Evolutionary conservation across 2,888 invertebrate genomes (phyloP).

Genomic region (Cantharis flavilabris): DNA sequence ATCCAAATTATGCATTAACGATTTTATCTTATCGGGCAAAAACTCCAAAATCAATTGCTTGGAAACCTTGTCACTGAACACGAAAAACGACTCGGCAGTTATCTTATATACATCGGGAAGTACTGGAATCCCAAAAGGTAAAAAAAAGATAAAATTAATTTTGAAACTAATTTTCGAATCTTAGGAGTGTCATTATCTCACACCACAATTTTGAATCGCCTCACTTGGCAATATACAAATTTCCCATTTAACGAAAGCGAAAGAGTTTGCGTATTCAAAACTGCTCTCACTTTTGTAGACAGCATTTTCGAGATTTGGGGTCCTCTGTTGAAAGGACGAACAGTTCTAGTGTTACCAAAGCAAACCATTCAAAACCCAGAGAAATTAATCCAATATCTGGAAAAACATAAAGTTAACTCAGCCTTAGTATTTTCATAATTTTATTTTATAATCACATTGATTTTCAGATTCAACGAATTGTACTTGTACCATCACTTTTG

Average conservation of each 20-base stretch:
- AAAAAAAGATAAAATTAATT: conserved; percentile 47
- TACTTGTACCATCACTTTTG: conserved; percentile 82
- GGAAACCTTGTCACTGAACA: conserved; percentile 70
- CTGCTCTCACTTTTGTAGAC: conserved; percentile 83
- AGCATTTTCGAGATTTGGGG: conserved; percentile 83
- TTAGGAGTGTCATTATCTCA: conserved; percentile 81
- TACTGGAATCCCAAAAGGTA: conserved; percentile 86
- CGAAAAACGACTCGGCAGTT: conserved; percentile 69
- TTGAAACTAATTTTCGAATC: not conserved
- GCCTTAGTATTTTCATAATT: not conserved
- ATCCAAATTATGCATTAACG: conserved; percentile 54
- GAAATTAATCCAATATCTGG: conserved; percentile 53
- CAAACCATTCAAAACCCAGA: conserved; percentile 73
- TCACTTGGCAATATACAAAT: conserved; percentile 79
- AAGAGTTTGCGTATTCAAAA: conserved; percentile 76
- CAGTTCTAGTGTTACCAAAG: conserved; percentile 70
- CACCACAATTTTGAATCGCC: conserved; percentile 74
- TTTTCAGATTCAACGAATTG: conserved; percentile 73
- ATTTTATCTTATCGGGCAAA: conserved; percentile 67
- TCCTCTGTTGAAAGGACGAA: conserved; percentile 68
- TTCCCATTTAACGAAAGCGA: conserved; percentile 71
- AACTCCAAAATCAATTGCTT: conserved; percentile 64
- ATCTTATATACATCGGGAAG: conserved; percentile 89
- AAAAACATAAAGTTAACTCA: not conserved
- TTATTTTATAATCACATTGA: not conserved